These are phyloP conservation scores for Chitala chitala DNA, from an alignment of 2,113 vertebrate genomes.

Conservation along the genomic window DNA sequence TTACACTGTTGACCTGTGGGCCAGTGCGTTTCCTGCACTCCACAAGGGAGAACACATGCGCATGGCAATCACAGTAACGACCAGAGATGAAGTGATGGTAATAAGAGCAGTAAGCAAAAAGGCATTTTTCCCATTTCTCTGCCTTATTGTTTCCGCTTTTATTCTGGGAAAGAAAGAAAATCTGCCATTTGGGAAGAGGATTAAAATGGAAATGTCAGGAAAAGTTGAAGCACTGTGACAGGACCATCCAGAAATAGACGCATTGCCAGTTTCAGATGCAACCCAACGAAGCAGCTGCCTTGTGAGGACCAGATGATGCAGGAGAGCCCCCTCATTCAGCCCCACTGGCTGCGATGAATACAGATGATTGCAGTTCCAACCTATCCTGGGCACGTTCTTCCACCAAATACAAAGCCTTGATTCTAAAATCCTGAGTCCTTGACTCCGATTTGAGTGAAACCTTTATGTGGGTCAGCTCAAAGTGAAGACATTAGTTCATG, in stretches of 20 bases:
- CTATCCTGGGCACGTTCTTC: background rate
- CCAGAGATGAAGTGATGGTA: background rate
- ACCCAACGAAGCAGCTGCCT: conserved; percentile 16
- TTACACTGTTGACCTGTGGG: background rate
- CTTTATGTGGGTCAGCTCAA: background rate
- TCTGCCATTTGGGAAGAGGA: conserved; percentile 15
- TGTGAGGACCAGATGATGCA: background rate
- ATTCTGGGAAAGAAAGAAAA: conserved; percentile 18
- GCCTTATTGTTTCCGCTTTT: background rate
- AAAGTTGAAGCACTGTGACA: conserved; percentile 18
- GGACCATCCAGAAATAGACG: conserved; percentile 28
- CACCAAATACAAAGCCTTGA: background rate
- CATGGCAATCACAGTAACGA: conserved; percentile 5
- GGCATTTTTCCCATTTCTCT: background rate
- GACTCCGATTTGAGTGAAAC: background rate
- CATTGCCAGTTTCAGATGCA: background rate
- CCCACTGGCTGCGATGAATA: background rate
- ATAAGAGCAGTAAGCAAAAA: background rate
- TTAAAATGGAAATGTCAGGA: conserved; percentile 23
- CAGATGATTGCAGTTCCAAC: background rate
- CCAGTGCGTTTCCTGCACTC: background rate
- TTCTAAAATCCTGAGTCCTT: background rate
- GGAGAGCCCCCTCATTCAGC: conserved; percentile 13
- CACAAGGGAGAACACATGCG: background rate
- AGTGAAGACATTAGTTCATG: background rate